These are phyloP conservation scores for Arion vulgaris DNA, from an alignment of 1,140 invertebrate species.

Conservation along the genomic window DNA sequence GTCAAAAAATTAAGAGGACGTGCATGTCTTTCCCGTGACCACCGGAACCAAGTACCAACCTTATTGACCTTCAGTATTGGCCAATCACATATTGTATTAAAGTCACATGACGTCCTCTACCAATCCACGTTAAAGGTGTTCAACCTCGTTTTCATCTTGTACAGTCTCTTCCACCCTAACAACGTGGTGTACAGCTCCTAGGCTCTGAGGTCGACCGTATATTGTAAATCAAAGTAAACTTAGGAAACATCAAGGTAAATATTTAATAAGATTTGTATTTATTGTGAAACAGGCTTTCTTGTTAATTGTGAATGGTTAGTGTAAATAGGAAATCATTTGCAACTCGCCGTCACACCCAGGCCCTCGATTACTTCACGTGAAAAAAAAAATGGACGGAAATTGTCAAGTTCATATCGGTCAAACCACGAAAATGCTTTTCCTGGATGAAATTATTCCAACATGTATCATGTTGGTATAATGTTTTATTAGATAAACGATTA, in stretches of 20 bases:
- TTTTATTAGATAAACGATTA: no score
- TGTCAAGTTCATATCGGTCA: conserved; percentile 28
- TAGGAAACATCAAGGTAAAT: conserved; percentile 9
- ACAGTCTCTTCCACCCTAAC: conserved; percentile 30
- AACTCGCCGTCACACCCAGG: no score
- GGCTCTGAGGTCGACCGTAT: conserved; percentile 7
- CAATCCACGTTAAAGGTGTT: conserved; percentile 7
- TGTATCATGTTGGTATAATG: no score
- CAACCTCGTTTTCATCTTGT: conserved; percentile 31
- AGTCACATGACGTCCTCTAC: conserved; percentile 8
- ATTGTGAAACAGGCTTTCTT: no score
- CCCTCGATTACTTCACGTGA: background rate
- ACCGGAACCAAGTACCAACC: conserved; percentile 6
- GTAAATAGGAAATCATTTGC: no score
- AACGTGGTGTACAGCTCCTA: conserved; percentile 8
- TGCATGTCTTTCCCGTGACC: background rate
- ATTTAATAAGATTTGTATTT: background rate
- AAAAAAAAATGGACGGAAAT: background rate
- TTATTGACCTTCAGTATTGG: conserved; percentile 8
- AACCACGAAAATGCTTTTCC: background rate
- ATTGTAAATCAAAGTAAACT: background rate
- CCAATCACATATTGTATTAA: background rate
- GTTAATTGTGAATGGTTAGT: no score
- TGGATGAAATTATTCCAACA: background rate
- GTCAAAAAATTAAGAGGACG: no score